These are phyloP conservation scores for Lepus americanus DNA, from an alignment of 2,113 vertebrate genomes.

Conservation along the genomic window DNA sequence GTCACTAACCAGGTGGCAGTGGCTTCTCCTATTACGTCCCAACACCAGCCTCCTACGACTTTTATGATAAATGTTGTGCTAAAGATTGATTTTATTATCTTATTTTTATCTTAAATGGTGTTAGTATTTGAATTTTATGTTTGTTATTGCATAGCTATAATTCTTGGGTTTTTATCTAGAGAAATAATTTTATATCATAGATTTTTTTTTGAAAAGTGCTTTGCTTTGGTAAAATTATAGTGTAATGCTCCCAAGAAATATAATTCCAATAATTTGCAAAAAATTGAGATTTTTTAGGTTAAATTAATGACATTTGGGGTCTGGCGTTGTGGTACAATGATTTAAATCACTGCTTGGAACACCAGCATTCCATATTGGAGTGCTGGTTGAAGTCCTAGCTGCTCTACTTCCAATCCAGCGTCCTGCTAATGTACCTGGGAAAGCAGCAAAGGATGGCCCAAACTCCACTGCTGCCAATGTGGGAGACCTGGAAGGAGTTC, in stretches of 20 bases:
- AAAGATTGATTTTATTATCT: background rate
- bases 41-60: too few species aligned
- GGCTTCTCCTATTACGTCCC: too few species aligned
- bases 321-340: too few species aligned
- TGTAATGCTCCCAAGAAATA: conserved; percentile 21
- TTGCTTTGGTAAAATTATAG: conserved; percentile 57
- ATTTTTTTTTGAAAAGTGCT: conserved; percentile 12
- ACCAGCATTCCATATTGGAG: too few species aligned
- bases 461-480: too few species aligned
- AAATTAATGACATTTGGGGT: conserved; percentile 6
- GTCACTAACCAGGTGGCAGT: too few species aligned
- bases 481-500: too few species aligned
- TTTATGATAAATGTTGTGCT: conserved; percentile 32
- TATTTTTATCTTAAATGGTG: conserved; percentile 40
- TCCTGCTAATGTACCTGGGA: too few species aligned
- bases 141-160: conserved; percentile 56
- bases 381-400: too few species aligned
- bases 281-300: conserved; percentile 28
- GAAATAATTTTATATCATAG: conserved; percentile 13
- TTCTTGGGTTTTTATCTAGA: conserved; percentile 29
- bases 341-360: too few species aligned
- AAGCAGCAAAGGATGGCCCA: too few species aligned
- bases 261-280: conserved; percentile 30
- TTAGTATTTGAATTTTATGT: conserved; percentile 60
- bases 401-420: too few species aligned